These are phyloP conservation scores for Neelides folsomi DNA, from an alignment of 2,888 invertebrate genomes.

Conservation along the genomic window DNA sequence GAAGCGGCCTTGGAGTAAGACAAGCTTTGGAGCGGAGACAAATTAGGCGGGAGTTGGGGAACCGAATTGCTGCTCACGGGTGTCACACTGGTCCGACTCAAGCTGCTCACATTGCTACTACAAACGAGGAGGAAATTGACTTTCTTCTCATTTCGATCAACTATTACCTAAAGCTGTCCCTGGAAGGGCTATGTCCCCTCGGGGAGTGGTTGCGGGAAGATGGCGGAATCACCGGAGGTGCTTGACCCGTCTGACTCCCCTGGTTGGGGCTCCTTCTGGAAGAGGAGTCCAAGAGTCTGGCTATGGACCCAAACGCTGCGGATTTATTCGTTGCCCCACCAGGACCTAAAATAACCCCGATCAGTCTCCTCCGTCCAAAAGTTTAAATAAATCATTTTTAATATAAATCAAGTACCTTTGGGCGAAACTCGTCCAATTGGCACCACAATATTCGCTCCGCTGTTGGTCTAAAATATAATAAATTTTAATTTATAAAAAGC, in stretches of 20 bases:
- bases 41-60: conserved; percentile 26
- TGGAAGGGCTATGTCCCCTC: conserved; percentile 59
- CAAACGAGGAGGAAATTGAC: conserved; percentile 33
- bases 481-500: too few species aligned
- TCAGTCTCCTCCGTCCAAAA: too few species aligned
- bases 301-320: conserved; percentile 32
- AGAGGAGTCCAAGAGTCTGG: conserved; percentile 29
- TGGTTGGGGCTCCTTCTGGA: conserved; percentile 9
- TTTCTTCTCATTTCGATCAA: neutral
- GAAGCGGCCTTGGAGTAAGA: conserved; percentile 31
- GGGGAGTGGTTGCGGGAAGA: conserved; percentile 48
- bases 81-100: conserved; percentile 58
- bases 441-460: too few species aligned
- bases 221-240: conserved; percentile 7
- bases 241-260: conserved; percentile 3
- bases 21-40: conserved; percentile 28
- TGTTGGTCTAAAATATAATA: too few species aligned
- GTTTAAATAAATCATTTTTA: too few species aligned
- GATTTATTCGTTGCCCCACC: conserved; percentile 7
- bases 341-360: neutral
- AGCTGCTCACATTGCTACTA: conserved; percentile 70
- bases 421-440: too few species aligned
- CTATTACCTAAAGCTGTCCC: conserved; percentile 68
- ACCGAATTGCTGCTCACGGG: conserved; percentile 41
- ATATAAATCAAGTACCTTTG: too few species aligned